These are phyloP conservation scores for Rhagonycha fulva DNA, from an alignment of 2,888 invertebrate genomes.

Conservation along the genomic window DNA sequence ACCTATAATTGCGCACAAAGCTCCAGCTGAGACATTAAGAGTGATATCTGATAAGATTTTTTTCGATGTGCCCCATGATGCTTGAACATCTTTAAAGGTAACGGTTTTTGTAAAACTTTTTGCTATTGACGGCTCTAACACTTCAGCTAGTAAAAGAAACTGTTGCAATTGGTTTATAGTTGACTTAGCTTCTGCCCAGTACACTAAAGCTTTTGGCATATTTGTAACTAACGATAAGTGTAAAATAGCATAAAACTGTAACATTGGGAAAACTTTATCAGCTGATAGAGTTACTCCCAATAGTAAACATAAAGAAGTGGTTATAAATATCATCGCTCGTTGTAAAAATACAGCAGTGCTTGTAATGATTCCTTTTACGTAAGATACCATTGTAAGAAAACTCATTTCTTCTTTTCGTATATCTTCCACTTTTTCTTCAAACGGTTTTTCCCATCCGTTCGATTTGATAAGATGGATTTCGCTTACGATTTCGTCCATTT, in stretches of 20 bases:
- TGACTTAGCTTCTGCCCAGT: conserved; percentile 63
- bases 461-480: conserved; percentile 75
- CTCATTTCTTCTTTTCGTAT: conserved; percentile 35
- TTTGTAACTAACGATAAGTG: conserved; percentile 63
- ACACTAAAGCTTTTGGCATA: conserved; percentile 62
- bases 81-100: background rate
- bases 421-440: conserved; percentile 50
- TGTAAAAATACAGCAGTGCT: conserved; percentile 81
- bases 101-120: conserved; percentile 20
- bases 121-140: conserved; percentile 43
- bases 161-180: conserved; percentile 60
- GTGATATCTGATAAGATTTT: conserved; percentile 47
- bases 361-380: conserved; percentile 68
- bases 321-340: conserved; percentile 77
- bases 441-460: conserved; percentile 75
- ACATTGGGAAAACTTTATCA: conserved; percentile 48
- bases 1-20: conserved; percentile 78
- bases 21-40: conserved; percentile 56
- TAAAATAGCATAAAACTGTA: conserved; percentile 57
- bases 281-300: conserved; percentile 66
- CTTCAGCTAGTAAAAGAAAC: conserved; percentile 63
- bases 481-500: conserved; percentile 72
- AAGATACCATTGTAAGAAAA: conserved; percentile 53
- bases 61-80: background rate
- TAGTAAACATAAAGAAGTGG: conserved; percentile 73